Base-by-base conservation (phyloP, 2,888 invertebrate genomes). In the Heliothis peltigera region DNA sequence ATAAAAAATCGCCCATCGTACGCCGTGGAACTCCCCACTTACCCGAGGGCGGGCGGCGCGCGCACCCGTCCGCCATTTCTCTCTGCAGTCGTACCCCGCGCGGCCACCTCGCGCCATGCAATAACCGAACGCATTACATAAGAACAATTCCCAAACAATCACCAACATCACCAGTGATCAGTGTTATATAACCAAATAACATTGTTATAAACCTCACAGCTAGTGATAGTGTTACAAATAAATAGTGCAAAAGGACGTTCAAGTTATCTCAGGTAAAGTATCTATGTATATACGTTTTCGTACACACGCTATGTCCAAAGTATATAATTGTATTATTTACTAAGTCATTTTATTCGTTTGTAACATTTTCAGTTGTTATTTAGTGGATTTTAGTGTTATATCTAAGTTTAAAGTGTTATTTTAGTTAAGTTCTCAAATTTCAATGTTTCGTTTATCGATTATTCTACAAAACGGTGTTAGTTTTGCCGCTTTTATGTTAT, bases 41-140 rank as follows among this genome's bases (percentile, higher is more conserved):
- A 84, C 75, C 84, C 80, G 84, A 88, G 93, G 93, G 93, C 93
- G 93, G 91, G 84, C 86, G 89, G 94, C 94, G 94, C 93, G 93
- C 94, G 93, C 94, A 92, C 0, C 62, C 84, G 75, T 73, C 91
- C 88, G 93, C 93, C 93, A 93, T 94, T 93, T 87, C 91, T 87
- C 85, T 89, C 93, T 90, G 93, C 94, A 94, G 92, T 93, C 89
- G 89, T 85, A 71, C 81, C 72, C 86, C 87, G 91, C 92, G 92
- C 93, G 93, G 76, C 84, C 70, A 73, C 65, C 85, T 85, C 92
- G 93, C 91, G 89, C 88, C 92, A 92, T 92, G 93, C 91, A 84
- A 84, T 86, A 78, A 65, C 79, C 77, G 74, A 83, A 82, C 70
- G 75, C 80, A 87, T 92, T 91, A 92, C 87, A 91, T 92, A 91